These are phyloP conservation scores for Trichacis sp. DNA, from an alignment of 2,888 invertebrate species.

Conservation along the genomic window DNA sequence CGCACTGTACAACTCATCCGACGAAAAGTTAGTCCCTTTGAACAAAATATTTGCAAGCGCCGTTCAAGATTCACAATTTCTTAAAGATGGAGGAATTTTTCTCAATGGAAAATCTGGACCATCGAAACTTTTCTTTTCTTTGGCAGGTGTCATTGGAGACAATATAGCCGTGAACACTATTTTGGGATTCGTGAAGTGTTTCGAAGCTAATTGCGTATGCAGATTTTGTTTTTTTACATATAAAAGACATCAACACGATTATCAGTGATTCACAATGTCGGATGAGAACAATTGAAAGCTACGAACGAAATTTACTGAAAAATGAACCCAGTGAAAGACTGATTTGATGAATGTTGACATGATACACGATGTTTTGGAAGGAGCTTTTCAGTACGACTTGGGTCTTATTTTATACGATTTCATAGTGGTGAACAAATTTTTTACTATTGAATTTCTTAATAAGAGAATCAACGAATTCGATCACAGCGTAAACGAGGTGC, in stretches of 20 bases:
- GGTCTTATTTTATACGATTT: conserved; percentile 19
- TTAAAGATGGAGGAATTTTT: neutral
- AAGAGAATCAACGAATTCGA: conserved; percentile 1
- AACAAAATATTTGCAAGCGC: neutral
- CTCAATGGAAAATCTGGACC: neutral
- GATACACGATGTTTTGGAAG: conserved; percentile 22
- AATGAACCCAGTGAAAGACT: too few species aligned
- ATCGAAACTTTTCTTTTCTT: conserved; percentile 1
- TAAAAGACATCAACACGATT: conserved; percentile 9
- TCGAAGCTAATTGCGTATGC: conserved; percentile 15
- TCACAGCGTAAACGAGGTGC: conserved; percentile 12
- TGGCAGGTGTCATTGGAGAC: conserved; percentile 1
- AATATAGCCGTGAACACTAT: conserved; percentile 14
- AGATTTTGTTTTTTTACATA: conserved; percentile 13
- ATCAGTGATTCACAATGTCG: conserved; percentile 13
- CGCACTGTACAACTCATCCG: conserved; percentile 5
- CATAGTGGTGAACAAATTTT: conserved; percentile 1
- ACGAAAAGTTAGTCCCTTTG: neutral
- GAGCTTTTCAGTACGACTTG: conserved; percentile 15
- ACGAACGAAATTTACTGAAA: conserved; percentile 12
- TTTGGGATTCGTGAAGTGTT: conserved; percentile 21
- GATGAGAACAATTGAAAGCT: conserved; percentile 16
- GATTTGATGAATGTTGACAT: too few species aligned
- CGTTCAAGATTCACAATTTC: neutral
- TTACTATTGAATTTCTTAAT: conserved; percentile 13